Evolutionary conservation across 2,113 vertebrate genomes (phyloP).

Genomic region (Acinonyx jubatus): DNA sequence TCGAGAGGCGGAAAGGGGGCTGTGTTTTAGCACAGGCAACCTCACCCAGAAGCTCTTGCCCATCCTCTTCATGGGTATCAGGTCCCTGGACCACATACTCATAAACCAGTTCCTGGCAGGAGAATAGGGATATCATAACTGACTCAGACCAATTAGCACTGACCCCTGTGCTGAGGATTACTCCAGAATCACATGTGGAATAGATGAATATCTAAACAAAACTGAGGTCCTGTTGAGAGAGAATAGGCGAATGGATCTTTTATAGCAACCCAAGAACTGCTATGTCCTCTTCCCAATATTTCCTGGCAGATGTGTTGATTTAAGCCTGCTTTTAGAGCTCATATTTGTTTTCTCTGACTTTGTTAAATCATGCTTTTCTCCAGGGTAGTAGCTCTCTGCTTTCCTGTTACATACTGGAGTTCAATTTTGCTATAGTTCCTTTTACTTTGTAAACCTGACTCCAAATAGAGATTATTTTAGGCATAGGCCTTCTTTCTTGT

Average conservation of each 20-base stretch:
- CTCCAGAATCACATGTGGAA: background rate
- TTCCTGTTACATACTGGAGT: background rate
- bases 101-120: background rate
- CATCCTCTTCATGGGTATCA: background rate
- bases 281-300: background rate
- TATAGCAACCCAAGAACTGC: background rate
- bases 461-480: conserved; percentile 20
- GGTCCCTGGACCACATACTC: background rate
- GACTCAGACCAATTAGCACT: background rate
- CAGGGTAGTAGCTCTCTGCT: background rate
- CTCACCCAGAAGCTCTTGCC: background rate
- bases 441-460: background rate
- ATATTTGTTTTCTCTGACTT: background rate
- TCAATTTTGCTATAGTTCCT: conserved; percentile 8
- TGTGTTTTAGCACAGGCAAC: background rate
- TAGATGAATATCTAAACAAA: background rate
- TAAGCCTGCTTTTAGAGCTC: background rate
- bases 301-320: background rate
- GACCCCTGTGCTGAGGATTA: background rate
- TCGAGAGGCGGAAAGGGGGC: background rate
- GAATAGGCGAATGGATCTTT: background rate
- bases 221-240: background rate
- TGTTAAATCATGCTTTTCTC: conserved; percentile 9
- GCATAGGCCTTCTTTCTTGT: background rate
- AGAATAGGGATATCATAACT: background rate